Evolutionary conservation across 2,113 vertebrate species (phyloP).

Genomic region (Spermophilus dauricus): DNA sequence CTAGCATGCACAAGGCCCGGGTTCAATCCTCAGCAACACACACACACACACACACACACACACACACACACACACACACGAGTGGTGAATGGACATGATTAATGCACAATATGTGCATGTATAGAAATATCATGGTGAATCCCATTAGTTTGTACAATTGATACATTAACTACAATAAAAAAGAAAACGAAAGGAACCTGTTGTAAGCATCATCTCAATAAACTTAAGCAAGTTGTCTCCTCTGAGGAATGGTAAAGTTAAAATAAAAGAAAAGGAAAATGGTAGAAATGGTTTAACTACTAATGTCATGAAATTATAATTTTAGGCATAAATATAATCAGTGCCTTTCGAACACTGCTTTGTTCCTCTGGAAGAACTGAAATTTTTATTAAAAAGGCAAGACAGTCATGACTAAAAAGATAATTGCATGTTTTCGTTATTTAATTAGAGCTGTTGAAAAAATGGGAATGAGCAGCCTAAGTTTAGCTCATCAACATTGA

Average conservation of each 20-base stretch:
- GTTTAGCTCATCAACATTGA: conserved; percentile 64
- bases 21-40: too few relatives aligned
- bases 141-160: background rate
- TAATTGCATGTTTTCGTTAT: conserved; percentile 82
- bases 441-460: conserved; percentile 81
- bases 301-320: conserved; percentile 67
- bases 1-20: too few relatives aligned
- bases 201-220: background rate
- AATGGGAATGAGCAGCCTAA: conserved; percentile 52
- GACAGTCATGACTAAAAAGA: conserved; percentile 82
- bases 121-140: background rate
- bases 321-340: conserved; percentile 74
- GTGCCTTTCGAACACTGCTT: conserved; percentile 73
- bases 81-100: background rate
- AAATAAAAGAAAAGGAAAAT: conserved; percentile 50
- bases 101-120: background rate
- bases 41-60: too few relatives aligned
- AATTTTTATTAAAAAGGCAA: conserved; percentile 81
- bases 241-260: background rate
- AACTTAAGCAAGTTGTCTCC: background rate
- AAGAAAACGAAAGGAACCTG: background rate
- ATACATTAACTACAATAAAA: background rate
- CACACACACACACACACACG: too few relatives aligned
- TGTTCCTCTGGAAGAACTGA: conserved; percentile 80
- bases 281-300: conserved; percentile 64